Base-by-base conservation (phyloP, 1,140 invertebrate genomes). In the Cotesia typhae region DNA sequence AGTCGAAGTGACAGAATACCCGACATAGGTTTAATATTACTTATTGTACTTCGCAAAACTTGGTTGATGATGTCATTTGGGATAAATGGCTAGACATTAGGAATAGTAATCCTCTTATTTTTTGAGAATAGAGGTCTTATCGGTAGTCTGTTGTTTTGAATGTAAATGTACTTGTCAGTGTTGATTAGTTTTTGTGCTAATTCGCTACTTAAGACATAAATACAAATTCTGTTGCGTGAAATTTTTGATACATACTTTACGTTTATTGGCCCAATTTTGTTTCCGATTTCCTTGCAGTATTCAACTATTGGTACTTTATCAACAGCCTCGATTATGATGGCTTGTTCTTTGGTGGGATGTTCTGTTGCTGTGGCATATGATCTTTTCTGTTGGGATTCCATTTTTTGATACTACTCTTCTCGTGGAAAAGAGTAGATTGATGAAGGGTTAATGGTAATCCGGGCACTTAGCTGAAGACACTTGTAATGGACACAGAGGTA, bases 311-410 rank as follows among this genome's bases (percentile, higher is more conserved):
- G 12, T 12, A 71, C 47, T n/a, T 68, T 71, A 38, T 73, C 35
- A 12, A 67, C 17, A 12, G 74, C 52, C 4, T 75, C 66, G 0
- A 75, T 59, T 28, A 75, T 37, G 37, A 75, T 66, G 10, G 74
- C 71, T 71, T 71, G 65, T 3, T 73, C 71, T 68, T 64, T 75
- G n/a, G 67, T 67, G 1, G 71, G 67, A 6, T 63, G 63, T 68
- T 68, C 47, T 4, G 28, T 47, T 4, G n/a, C 36, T 14, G 7
- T 47, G 47, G 63, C 63, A 38, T 65, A 65, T 5, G 14, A 41
- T 41, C 38, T 41, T 41, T 41, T 9, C 38, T 41, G 4, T 17
- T 37, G 5, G 20, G 20, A 5, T n/a, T n/a, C 4, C 60, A 63
- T 63, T 63, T 63, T 63, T n/a, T n/a, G 5, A 20, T 20, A 12